These are phyloP conservation scores for Syngnathus acus DNA, from an alignment of 2,797 vertebrate species.

Conservation along the genomic window DNA sequence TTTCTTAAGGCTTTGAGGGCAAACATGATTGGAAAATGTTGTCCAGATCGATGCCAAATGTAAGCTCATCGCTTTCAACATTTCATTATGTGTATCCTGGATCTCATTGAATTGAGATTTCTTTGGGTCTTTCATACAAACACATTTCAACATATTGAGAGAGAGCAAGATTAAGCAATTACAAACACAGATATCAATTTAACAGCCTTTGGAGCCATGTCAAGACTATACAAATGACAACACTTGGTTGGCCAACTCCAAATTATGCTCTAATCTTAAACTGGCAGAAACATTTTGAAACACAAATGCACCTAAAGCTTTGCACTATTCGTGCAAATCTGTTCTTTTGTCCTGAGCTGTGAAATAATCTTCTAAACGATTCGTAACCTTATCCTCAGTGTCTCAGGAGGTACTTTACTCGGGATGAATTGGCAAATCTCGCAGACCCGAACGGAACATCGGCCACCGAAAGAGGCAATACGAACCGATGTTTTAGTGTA, in stretches of 20 bases:
- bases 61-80: background rate
- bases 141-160: too few species aligned
- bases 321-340: background rate
- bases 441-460: background rate
- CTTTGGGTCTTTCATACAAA: too few species aligned
- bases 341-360: background rate
- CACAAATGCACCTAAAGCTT: background rate
- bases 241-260: too few species aligned
- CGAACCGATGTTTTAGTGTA: conserved; percentile 15
- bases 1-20: background rate
- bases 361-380: background rate
- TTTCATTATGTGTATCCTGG: too few species aligned
- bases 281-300: background rate
- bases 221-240: too few species aligned
- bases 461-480: background rate
- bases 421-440: background rate
- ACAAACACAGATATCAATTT: too few species aligned
- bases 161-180: too few species aligned
- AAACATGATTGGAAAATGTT: conserved; percentile 6
- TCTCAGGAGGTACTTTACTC: conserved; percentile 1
- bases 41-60: conserved; percentile 3
- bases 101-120: too few species aligned
- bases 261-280: too few species aligned
- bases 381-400: background rate
- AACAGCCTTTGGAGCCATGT: too few species aligned